Percentiles rank a stretch among this genome's conserved stretches.
Conservation (phyloP, 1,140 invertebrate species). For the Stenopsyche tienmushanensis region DNA sequence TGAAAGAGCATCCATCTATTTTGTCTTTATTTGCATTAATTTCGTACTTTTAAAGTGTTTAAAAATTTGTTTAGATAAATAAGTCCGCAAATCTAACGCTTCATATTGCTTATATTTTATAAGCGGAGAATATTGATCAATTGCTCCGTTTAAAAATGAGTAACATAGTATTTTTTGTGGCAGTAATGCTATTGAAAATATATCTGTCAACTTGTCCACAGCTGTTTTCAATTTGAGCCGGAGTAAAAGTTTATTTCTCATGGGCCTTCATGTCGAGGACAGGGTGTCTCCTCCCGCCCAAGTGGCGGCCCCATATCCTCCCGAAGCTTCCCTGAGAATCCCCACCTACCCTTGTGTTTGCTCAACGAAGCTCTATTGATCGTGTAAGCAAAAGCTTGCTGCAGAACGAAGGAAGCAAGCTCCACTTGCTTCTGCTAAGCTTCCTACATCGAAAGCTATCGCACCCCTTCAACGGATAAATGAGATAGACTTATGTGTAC, state of each 20-base stretch:
- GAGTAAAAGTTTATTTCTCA: slow-evolving; percentile 22
- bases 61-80: no score
- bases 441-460: slow-evolving; percentile 11
- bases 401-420: slow-evolving; percentile 33
- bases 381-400: slow-evolving; percentile 39
- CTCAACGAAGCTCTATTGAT: slow-evolving; percentile 41
- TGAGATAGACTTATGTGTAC: slow-evolving; percentile 27
- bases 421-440: slow-evolving; percentile 21
- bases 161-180: no score
- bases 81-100: no score
- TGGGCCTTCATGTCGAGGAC: slow-evolving; percentile 2
- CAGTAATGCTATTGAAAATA: neutral
- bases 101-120: no score
- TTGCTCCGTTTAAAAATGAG: no score
- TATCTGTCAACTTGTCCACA: slow-evolving; percentile 9
- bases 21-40: no score
- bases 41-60: no score
- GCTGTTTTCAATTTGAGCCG: slow-evolving; percentile 21
- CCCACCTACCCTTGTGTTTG: slow-evolving; percentile 32
- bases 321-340: slow-evolving; percentile 9
- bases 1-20: no score
- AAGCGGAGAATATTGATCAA: no score
- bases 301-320: neutral
- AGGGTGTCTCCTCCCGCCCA: neutral
- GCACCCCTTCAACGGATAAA: slow-evolving; percentile 9